Evolutionary conservation across 2,113 vertebrate species (phyloP).

Genomic region (Urocynchramus pylzowi): DNA sequence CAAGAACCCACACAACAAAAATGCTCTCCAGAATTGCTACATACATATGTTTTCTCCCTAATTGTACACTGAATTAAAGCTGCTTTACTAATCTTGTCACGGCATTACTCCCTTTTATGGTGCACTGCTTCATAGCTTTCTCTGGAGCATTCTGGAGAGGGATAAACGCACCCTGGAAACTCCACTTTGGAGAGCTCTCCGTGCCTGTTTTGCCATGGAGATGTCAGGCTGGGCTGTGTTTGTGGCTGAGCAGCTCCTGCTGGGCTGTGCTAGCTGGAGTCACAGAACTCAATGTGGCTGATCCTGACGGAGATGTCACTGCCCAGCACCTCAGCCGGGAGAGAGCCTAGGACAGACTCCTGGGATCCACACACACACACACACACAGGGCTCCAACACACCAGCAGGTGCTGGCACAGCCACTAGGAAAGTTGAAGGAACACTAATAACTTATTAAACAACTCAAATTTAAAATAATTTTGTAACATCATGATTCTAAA

Average conservation of each 20-base stretch:
- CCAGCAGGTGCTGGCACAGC: not conserved
- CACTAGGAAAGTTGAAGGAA: not conserved
- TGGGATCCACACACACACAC: not conserved
- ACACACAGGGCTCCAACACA: not conserved
- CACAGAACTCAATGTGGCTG: not conserved
- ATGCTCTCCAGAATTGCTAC: not conserved
- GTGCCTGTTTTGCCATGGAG: not conserved
- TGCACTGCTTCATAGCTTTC: not conserved
- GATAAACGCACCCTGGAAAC: slow-evolving; percentile 6
- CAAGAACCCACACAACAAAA: not conserved
- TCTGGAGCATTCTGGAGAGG: not conserved
- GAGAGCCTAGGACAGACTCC: not conserved
- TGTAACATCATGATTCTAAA: not conserved
- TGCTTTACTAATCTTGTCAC: not conserved
- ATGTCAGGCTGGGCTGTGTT: slow-evolving; percentile 30
- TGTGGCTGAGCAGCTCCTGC: slow-evolving; percentile 13
- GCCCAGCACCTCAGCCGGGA: slow-evolving; percentile 23
- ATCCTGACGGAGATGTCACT: slow-evolving; percentile 33
- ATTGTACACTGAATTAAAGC: not conserved
- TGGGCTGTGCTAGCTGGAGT: not conserved
- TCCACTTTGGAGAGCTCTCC: not conserved
- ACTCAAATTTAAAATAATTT: not conserved
- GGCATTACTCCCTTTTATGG: not conserved
- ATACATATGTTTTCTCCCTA: not conserved
- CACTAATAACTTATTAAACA: not conserved